These are phyloP conservation scores for Tetanocera ferruginea DNA, from an alignment of 2,888 invertebrate species.

Conservation along the genomic window DNA sequence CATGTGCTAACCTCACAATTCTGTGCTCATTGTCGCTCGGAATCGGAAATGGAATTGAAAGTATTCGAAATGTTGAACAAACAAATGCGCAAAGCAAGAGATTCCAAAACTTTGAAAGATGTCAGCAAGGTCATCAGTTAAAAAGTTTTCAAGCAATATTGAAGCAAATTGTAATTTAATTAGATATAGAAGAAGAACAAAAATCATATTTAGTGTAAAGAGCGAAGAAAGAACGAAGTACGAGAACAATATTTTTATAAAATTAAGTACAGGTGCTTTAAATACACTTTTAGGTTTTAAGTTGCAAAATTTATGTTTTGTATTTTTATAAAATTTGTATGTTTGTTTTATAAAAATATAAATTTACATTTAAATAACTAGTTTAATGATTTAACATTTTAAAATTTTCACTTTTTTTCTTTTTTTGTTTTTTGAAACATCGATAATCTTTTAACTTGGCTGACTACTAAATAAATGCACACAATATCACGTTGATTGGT, in stretches of 20 bases:
- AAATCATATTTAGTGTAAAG: neutral
- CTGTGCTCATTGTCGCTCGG: slow-evolving; percentile 78
- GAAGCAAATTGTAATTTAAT: neutral
- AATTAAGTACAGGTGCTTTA: slow-evolving; percentile 4
- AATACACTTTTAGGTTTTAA: neutral
- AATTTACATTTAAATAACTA: neutral
- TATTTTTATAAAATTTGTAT: neutral
- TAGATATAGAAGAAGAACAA: neutral
- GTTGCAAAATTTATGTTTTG: neutral
- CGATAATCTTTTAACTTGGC: neutral
- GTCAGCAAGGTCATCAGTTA: slow-evolving; percentile 62
- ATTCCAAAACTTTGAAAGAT: slow-evolving; percentile 62
- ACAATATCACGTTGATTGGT: slow-evolving; percentile 57
- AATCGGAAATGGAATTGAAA: slow-evolving; percentile 74
- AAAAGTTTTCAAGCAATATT: neutral
- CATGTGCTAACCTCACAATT: slow-evolving; percentile 78
- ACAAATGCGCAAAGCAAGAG: slow-evolving; percentile 72
- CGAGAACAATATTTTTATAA: neutral
- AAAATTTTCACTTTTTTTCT: neutral
- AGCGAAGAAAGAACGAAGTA: neutral
- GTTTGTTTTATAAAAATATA: neutral
- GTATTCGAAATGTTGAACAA: slow-evolving; percentile 71
- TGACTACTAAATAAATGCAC: slow-evolving; percentile 50
- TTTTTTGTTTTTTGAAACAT: neutral
- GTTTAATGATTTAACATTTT: neutral